Evolutionary conservation across 2,113 vertebrate genomes (phyloP).

Genomic region (Rissa tridactyla): DNA sequence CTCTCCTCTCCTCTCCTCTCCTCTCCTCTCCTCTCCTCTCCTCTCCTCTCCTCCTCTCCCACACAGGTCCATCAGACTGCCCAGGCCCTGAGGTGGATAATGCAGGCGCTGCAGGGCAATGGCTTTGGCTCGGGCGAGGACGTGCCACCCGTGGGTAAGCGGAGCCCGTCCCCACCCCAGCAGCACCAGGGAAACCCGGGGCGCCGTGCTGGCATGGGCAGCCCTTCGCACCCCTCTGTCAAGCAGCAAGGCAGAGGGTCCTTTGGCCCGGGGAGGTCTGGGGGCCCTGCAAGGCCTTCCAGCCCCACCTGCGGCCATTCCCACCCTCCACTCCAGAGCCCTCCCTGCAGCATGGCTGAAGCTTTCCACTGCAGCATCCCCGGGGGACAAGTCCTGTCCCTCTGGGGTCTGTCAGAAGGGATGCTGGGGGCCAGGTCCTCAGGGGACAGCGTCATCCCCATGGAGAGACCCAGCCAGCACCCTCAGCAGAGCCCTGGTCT

Average conservation of each 20-base stretch:
- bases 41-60: not conserved
- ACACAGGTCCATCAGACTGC: slow-evolving; percentile 78
- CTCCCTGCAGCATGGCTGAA: not conserved
- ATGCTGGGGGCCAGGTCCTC: accelerated
- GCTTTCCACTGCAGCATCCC: not conserved
- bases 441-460: not conserved
- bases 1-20: too few relatives aligned
- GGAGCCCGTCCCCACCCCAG: accelerated
- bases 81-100: slow-evolving; percentile 84
- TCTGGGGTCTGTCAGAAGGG: not conserved
- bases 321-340: not conserved
- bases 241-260: not conserved
- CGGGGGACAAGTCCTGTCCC: not conserved
- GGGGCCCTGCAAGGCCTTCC: accelerated
- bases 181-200: accelerated
- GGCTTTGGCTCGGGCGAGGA: slow-evolving; percentile 69
- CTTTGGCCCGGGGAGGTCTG: not conserved
- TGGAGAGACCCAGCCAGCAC: not conserved
- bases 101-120: slow-evolving; percentile 75
- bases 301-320: not conserved
- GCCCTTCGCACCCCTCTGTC: not conserved
- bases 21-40: too few relatives aligned
- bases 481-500: not conserved
- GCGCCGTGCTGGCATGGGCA: accelerated
- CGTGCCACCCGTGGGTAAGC: slow-evolving; percentile 72